Conservation (phyloP, 2,797 vertebrate genomes). For the Ficedula albicollis region DNA sequence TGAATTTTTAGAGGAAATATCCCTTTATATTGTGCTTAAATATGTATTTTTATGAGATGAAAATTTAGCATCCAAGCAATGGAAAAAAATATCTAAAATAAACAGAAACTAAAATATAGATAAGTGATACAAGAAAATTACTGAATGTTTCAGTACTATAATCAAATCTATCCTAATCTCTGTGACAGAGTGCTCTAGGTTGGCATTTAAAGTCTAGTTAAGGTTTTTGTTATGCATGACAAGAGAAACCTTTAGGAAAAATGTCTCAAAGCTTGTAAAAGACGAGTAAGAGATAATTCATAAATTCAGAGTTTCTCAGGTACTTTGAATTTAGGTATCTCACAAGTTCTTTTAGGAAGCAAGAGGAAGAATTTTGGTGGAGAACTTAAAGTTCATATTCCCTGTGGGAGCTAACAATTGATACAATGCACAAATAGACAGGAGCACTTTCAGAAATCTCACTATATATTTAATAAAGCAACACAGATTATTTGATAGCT, state of each 20-base stretch:
- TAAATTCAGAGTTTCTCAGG: not conserved
- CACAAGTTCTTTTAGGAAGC: not conserved
- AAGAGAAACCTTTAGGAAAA: not conserved
- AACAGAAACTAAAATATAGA: not conserved
- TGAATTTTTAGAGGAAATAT: not conserved
- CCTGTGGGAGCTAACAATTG: not conserved
- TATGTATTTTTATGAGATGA: not conserved
- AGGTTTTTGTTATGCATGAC: not conserved
- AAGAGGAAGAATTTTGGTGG: not conserved
- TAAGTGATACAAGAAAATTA: not conserved
- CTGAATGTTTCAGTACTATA: not conserved
- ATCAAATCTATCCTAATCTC: not conserved
- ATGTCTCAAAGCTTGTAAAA: not conserved
- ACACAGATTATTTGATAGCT: not conserved
- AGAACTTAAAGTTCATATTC: not conserved
- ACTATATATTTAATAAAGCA: not conserved
- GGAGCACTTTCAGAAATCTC: not conserved
- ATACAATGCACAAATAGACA: not conserved
- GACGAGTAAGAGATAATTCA: not conserved
- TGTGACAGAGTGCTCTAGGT: not conserved
- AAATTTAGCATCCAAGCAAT: not conserved
- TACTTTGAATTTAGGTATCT: not conserved
- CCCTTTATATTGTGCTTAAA: accelerated
- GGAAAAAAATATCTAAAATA: not conserved
- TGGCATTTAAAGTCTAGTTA: not conserved